phyloP scores from a whole-genome alignment of 2,797 vertebrate genomes.

The Hephaestus fuliginosus region DNA sequence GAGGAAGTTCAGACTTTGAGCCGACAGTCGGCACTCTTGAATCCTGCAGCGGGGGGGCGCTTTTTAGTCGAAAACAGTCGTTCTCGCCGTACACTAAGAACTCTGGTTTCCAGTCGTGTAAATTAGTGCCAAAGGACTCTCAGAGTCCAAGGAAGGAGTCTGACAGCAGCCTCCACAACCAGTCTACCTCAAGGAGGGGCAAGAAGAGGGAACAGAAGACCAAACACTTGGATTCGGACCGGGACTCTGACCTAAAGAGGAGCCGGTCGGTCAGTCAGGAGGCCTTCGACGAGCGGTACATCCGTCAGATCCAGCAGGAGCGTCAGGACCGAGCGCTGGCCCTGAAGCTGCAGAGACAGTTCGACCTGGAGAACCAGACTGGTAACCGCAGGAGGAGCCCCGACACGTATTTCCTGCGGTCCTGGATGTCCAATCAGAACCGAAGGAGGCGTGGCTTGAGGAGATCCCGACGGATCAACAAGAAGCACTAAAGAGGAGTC shows the following conservation, averaged over 20 bases:
- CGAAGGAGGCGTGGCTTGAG: constrained; percentile 74
- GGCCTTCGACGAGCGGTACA: constrained; percentile 61
- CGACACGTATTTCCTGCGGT: constrained; percentile 91
- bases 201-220: constrained; percentile 93
- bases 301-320: constrained; percentile 86
- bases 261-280: constrained; percentile 66
- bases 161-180: constrained; percentile 77
- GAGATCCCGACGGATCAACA: constrained; percentile 80
- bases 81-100: constrained; percentile 62
- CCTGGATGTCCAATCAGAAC: constrained; percentile 87
- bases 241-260: constrained; percentile 82
- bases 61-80: constrained; percentile 56
- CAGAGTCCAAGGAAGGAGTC: constrained; percentile 81
- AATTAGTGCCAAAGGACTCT: constrained; percentile 63
- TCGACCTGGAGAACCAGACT: constrained; percentile 89
- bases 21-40: constrained; percentile 32
- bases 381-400: constrained; percentile 82
- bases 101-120: constrained; percentile 61
- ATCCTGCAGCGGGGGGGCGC: constrained; percentile 29
- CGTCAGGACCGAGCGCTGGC: constrained; percentile 90
- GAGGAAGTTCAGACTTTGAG: constrained; percentile 49
- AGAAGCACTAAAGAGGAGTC: constrained; percentile 69
- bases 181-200: constrained; percentile 86
- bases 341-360: constrained; percentile 90
- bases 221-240: constrained; percentile 90